phyloP scores from a whole-genome alignment of 2,113 vertebrate species.

The Plecotus auritus region DNA sequence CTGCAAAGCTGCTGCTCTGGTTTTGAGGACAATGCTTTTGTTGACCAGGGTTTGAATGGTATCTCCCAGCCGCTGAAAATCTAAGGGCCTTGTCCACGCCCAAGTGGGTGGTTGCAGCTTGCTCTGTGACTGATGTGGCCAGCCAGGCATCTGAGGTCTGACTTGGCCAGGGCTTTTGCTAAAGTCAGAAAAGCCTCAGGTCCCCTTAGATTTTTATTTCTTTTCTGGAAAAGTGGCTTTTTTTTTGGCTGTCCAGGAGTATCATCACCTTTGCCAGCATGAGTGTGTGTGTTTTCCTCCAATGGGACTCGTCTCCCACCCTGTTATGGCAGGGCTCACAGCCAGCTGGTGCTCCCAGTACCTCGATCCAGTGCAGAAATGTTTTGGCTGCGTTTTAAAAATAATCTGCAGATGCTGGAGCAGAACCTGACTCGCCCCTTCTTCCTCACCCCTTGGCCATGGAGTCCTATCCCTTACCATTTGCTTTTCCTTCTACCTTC shows the following conservation, averaged over 20 bases:
- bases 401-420: not conserved
- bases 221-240: not conserved
- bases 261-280: not conserved
- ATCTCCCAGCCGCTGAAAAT: not conserved
- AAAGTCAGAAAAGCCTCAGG: not conserved
- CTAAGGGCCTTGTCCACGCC: too few relatives aligned
- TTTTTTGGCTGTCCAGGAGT: not conserved
- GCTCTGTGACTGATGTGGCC: not conserved
- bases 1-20: not conserved
- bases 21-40: not conserved
- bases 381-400: not conserved
- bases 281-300: not conserved
- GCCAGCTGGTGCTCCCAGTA: not conserved
- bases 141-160: not conserved
- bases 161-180: not conserved
- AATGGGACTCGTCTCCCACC: too few relatives aligned
- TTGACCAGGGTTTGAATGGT: not conserved
- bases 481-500: not conserved
- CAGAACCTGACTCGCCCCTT: not conserved
- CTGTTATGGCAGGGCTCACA: too few relatives aligned
- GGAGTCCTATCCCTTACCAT: not conserved
- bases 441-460: not conserved
- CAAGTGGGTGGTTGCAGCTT: not conserved
- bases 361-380: accelerated
- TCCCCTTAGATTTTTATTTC: not conserved